A percentile compares a stretch with the other conserved stretches of the same genome.
phyloP scores from a whole-genome alignment of 2,888 invertebrate species.

The Microdon myrmicae region DNA sequence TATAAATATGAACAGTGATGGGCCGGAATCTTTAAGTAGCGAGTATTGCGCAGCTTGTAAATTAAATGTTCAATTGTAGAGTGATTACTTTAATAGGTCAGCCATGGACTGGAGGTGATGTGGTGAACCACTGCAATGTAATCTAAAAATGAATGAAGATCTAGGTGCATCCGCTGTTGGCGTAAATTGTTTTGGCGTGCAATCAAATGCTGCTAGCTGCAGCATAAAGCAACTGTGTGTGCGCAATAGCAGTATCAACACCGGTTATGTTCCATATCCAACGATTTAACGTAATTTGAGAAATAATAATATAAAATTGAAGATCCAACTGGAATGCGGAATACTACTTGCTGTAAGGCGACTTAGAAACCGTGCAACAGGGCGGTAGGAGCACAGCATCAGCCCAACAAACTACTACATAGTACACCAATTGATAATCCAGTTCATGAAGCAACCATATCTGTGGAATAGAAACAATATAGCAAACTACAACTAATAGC shows the following conservation, averaged over 20 bases:
- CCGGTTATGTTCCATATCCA: slow-evolving; percentile 48
- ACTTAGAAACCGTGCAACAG: neutral
- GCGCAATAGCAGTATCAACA: slow-evolving; percentile 25
- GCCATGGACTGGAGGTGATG: slow-evolving; percentile 41
- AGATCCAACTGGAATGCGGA: slow-evolving; percentile 47
- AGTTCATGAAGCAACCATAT: slow-evolving; percentile 42
- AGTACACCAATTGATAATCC: slow-evolving; percentile 32
- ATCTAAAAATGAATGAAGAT: slow-evolving; percentile 27
- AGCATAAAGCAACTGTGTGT: slow-evolving; percentile 25
- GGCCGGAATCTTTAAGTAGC: too few species aligned
- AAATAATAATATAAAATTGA: slow-evolving; percentile 48
- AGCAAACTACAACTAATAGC: slow-evolving; percentile 45
- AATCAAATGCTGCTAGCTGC: slow-evolving; percentile 38
- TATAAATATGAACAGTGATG: too few species aligned
- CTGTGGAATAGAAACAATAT: slow-evolving; percentile 46
- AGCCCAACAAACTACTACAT: slow-evolving; percentile 30
- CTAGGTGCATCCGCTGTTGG: slow-evolving; percentile 15
- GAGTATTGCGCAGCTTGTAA: too few species aligned
- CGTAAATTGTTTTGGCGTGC: slow-evolving; percentile 46
- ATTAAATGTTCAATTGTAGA: slow-evolving; percentile 38
- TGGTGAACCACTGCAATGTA: slow-evolving; percentile 31
- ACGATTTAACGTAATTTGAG: slow-evolving; percentile 51
- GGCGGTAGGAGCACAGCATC: slow-evolving; percentile 23
- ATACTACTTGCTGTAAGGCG: slow-evolving; percentile 12
- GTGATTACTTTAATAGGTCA: slow-evolving; percentile 50